These are phyloP conservation scores for Venusia cambrica DNA, from an alignment of 2,888 invertebrate species.

Conservation along the genomic window DNA sequence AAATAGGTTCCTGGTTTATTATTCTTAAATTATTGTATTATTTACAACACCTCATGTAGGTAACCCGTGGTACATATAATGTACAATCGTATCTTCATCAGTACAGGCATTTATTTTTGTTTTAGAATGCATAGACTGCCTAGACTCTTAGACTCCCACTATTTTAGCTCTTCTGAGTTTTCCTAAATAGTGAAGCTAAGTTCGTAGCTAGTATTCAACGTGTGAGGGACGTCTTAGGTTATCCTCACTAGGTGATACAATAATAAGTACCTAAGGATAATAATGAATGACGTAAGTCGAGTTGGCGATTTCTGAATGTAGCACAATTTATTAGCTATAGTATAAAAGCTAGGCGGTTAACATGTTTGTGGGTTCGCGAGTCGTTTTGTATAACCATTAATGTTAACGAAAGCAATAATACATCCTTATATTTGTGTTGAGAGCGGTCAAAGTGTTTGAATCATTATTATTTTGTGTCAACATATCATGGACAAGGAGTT, in stretches of 20 bases:
- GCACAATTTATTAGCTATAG: constrained; percentile 75
- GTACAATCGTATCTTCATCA: no score
- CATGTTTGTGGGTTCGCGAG: constrained; percentile 36
- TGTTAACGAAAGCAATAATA: constrained; percentile 53
- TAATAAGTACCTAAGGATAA: constrained; percentile 55
- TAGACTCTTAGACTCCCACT: no score
- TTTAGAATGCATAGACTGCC: no score
- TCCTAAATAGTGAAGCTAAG: no score
- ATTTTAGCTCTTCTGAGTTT: no score
- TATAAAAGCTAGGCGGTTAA: constrained; percentile 45
- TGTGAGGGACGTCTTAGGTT: constrained; percentile 64
- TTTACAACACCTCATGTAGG: no score
- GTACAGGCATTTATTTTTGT: constrained; percentile 7
- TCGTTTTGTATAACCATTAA: constrained; percentile 45
- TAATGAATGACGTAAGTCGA: constrained; percentile 51
- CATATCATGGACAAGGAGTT: constrained; percentile 54
- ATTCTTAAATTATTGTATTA: no score
- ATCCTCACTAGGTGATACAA: constrained; percentile 78
- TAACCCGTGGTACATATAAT: no score
- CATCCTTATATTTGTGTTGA: constrained; percentile 31
- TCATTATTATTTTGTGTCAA: constrained; percentile 35
- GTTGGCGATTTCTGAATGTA: constrained; percentile 59
- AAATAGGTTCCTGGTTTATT: no score
- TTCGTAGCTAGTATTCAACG: constrained; percentile 38
- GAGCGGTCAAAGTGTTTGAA: constrained; percentile 36